Conservation (phyloP, 2,888 invertebrate species). For the Eupeodes luniger region DNA sequence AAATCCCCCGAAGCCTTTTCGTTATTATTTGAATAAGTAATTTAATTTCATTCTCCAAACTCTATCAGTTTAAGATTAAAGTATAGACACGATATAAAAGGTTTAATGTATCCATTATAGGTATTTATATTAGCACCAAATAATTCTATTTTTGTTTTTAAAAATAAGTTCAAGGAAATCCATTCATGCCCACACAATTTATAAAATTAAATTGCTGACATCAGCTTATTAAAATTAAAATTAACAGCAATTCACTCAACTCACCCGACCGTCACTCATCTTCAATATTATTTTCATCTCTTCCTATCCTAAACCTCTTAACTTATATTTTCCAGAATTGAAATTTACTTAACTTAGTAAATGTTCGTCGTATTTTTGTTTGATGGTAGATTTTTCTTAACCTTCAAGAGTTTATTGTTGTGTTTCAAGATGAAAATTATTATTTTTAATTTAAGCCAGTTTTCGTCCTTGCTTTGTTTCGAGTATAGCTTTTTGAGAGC, state of each 20-base stretch:
- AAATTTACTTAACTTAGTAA: neutral
- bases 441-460: neutral
- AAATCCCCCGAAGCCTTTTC: neutral
- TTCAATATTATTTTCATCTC: neutral
- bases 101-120: neutral
- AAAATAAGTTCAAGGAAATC: neutral
- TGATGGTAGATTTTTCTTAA: neutral
- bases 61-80: neutral
- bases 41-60: neutral
- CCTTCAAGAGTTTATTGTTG: neutral
- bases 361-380: neutral
- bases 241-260: constrained; percentile 17
- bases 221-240: constrained; percentile 20
- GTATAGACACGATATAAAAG: neutral
- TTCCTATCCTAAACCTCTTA: too few relatives aligned
- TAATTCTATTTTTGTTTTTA: neutral
- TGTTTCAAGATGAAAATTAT: neutral
- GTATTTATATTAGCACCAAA: neutral
- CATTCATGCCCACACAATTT: too few relatives aligned
- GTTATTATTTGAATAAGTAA: neutral
- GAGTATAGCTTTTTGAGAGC: neutral
- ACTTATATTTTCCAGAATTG: neutral
- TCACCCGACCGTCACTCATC: neutral
- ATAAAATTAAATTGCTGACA: neutral
- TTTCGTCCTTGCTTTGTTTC: neutral